Evolutionary conservation across 2,888 invertebrate species (phyloP).

Genomic region (Elaeidobius kamerunicus): DNA sequence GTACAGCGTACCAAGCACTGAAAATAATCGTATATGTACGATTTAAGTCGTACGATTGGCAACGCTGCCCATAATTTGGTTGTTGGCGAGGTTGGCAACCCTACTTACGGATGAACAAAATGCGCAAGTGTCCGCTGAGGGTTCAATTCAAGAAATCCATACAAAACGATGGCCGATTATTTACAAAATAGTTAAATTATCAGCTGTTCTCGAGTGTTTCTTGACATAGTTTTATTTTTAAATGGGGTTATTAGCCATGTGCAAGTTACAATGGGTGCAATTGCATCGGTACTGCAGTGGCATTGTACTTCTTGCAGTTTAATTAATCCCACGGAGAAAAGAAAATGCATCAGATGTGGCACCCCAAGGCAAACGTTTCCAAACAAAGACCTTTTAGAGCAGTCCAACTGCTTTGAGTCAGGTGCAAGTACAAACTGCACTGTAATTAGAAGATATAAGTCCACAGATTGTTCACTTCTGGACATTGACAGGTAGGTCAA

Average conservation of each 20-base stretch:
- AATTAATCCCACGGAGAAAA: slow-evolving; percentile 84
- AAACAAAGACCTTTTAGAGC: slow-evolving; percentile 42
- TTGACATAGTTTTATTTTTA: slow-evolving; percentile 35
- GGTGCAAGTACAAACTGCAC: slow-evolving; percentile 45
- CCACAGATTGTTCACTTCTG: slow-evolving; percentile 31
- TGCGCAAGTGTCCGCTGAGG: slow-evolving; percentile 21
- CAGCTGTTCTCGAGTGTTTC: slow-evolving; percentile 39
- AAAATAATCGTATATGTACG: no score
- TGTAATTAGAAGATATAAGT: slow-evolving; percentile 44
- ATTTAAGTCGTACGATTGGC: no score
- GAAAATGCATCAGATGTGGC: slow-evolving; percentile 82
- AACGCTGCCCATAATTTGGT: no score
- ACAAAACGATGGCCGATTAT: slow-evolving; percentile 30
- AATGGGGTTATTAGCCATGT: slow-evolving; percentile 48
- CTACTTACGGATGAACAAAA: no score
- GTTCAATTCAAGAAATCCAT: slow-evolving; percentile 22
- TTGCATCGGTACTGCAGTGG: slow-evolving; percentile 92
- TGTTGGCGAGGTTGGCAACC: no score
- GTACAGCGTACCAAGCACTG: no score
- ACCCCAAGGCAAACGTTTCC: slow-evolving; percentile 54
- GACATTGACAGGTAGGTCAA: slow-evolving; percentile 34
- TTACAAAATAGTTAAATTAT: slow-evolving; percentile 35
- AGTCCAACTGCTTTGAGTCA: slow-evolving; percentile 32
- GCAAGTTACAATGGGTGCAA: slow-evolving; percentile 76
- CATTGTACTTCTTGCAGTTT: slow-evolving; percentile 84